Conservation (phyloP, 2,888 invertebrate species). For the Boloria selene region DNA sequence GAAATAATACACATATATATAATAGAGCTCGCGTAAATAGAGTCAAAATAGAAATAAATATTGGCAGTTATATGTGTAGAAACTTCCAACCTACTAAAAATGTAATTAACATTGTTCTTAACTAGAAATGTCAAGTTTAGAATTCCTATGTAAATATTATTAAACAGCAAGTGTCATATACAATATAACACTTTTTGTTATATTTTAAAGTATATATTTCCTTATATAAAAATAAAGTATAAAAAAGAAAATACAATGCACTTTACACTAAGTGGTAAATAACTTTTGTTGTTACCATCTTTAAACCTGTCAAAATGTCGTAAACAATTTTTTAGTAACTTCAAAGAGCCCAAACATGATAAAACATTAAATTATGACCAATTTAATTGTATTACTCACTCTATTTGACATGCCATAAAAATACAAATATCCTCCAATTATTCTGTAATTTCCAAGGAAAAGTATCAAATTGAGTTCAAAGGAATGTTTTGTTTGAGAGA, state of each 20-base stretch:
- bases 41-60: too few species aligned
- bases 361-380: constrained; percentile 12
- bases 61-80: too few species aligned
- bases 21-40: too few species aligned
- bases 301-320: constrained; percentile 3
- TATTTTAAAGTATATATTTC: background rate
- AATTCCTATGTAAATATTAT: too few species aligned
- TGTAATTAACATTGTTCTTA: too few species aligned
- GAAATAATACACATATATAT: too few species aligned
- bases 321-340: constrained; percentile 9
- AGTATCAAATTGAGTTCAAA: constrained; percentile 53
- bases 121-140: too few species aligned
- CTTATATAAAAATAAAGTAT: background rate
- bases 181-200: too few species aligned
- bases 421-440: constrained; percentile 35
- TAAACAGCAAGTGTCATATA: too few species aligned
- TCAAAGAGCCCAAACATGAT: constrained; percentile 1
- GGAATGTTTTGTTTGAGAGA: constrained; percentile 58
- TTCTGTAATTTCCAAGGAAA: constrained; percentile 46
- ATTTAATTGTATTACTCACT: constrained; percentile 13
- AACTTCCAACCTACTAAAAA: too few species aligned
- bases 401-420: constrained; percentile 25
- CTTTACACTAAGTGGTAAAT: background rate
- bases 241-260: background rate
- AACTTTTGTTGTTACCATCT: background rate